These are phyloP conservation scores for Melangyna quadrimaculata DNA, from an alignment of 2,888 invertebrate species.

Conservation along the genomic window DNA sequence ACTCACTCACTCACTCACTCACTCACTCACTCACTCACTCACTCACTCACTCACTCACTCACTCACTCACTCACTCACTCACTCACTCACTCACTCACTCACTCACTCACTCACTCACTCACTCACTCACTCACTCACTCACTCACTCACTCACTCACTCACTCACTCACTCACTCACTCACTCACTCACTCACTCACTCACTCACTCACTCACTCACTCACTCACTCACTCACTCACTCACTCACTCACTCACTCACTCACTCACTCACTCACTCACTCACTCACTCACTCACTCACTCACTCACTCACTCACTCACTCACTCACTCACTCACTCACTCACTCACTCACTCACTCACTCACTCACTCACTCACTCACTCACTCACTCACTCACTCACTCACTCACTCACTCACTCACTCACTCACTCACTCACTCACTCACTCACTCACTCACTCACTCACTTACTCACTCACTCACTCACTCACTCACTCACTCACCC, in stretches of 20 bases:
- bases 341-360: not conserved
- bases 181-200: not conserved
- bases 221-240: not conserved
- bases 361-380: not conserved
- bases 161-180: not conserved
- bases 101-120: not conserved
- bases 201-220: not conserved
- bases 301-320: not conserved
- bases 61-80: too few species aligned
- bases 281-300: not conserved
- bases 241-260: not conserved
- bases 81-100: too few species aligned
- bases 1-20: too few species aligned
- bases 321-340: not conserved
- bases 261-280: not conserved
- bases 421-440: not conserved
- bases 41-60: too few species aligned
- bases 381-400: not conserved
- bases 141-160: too few species aligned
- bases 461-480: not conserved
- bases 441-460: not conserved
- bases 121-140: not conserved
- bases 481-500: not conserved
- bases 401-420: not conserved
- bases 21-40: too few species aligned